phyloP scores from a whole-genome alignment of 2,888 invertebrate genomes.

The Nesidiocoris tenuis region DNA sequence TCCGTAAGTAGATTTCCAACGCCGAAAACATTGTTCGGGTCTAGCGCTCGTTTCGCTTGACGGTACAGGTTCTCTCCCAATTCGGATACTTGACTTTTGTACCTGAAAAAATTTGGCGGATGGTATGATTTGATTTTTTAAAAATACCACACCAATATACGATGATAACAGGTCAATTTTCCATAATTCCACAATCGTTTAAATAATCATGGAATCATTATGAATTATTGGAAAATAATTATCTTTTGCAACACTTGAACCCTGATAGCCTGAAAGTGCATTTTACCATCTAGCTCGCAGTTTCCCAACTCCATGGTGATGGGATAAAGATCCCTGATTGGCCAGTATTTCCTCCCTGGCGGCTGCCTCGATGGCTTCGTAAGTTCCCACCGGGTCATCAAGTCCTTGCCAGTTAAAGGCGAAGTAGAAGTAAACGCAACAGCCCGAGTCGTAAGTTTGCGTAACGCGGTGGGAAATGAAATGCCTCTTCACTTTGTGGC shows the following conservation, averaged over 20 bases:
- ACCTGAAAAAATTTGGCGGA: slow-evolving; percentile 62
- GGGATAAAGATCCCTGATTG: slow-evolving; percentile 81
- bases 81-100: slow-evolving; percentile 75
- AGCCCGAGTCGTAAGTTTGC: slow-evolving; percentile 96
- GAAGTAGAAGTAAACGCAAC: slow-evolving; percentile 94
- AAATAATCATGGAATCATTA: no score
- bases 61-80: slow-evolving; percentile 74
- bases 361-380: slow-evolving; percentile 81
- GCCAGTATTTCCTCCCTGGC: slow-evolving; percentile 87
- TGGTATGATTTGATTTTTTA: no score
- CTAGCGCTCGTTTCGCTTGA: slow-evolving; percentile 82
- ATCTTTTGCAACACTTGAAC: no score
- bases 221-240: no score
- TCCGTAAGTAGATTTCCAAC: slow-evolving; percentile 70
- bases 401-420: slow-evolving; percentile 68
- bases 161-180: no score
- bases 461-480: slow-evolving; percentile 83
- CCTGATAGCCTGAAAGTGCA: no score
- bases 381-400: slow-evolving; percentile 71
- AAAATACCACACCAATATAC: no score
- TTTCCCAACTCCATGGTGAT: slow-evolving; percentile 97
- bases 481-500: slow-evolving; percentile 61
- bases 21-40: slow-evolving; percentile 93
- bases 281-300: slow-evolving; percentile 76
- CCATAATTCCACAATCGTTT: no score